These are phyloP conservation scores for Elephantulus edwardii DNA, from an alignment of 2,113 vertebrate genomes.

Conservation along the genomic window DNA sequence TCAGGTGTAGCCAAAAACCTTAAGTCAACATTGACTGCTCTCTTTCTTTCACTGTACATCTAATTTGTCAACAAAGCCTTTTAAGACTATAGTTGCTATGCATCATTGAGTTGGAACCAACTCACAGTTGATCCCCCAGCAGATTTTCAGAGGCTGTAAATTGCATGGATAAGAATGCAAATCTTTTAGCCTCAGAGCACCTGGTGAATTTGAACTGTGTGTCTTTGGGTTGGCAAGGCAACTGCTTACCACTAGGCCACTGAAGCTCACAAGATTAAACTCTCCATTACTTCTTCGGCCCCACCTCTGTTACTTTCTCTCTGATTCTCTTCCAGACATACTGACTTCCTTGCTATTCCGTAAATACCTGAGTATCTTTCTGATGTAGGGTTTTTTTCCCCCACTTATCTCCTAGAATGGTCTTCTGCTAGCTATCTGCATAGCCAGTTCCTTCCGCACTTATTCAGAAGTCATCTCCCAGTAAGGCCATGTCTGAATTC, in stretches of 20 bases:
- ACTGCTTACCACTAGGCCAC: no score
- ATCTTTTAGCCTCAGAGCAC: no score
- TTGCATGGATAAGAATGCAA: no score
- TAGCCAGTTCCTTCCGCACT: not conserved
- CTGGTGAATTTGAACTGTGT: no score
- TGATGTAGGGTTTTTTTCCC: not conserved
- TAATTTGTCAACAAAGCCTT: not conserved
- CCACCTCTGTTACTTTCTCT: not conserved
- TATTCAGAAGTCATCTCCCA: conserved; percentile 23
- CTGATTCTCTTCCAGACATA: not conserved
- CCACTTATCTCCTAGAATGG: not conserved
- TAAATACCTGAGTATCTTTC: not conserved
- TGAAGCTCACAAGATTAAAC: not conserved
- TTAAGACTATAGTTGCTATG: not conserved
- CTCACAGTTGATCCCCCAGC: no score
- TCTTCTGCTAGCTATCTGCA: not conserved
- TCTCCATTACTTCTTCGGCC: not conserved
- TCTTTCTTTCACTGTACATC: not conserved
- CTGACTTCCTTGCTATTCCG: not conserved
- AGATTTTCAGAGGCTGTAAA: no score
- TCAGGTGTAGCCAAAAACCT: not conserved
- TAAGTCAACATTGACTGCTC: not conserved
- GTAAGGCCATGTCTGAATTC: conserved; percentile 8
- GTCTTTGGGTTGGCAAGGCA: no score
- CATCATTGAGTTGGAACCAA: no score